Conservation (phyloP, 2,113 vertebrate genomes). For the Lates calcarifer region DNA sequence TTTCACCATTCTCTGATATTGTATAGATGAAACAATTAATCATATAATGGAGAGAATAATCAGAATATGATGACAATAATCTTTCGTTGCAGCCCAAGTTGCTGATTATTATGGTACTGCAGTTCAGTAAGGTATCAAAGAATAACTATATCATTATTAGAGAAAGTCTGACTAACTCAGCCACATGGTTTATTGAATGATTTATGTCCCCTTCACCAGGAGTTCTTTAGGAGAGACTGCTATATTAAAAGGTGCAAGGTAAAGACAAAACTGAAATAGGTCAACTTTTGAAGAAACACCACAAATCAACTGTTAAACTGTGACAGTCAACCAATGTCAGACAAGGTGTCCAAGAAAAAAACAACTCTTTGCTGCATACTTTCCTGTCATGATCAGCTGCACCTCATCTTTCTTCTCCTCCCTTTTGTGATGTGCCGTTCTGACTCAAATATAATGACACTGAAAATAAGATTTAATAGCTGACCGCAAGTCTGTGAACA, state of each 20-base stretch:
- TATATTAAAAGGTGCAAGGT: not conserved
- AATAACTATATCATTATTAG: too few relatives aligned
- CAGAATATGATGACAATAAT: too few relatives aligned
- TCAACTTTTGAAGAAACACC: not conserved
- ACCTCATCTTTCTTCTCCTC: not conserved
- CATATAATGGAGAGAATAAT: too few relatives aligned
- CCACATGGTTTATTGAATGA: too few relatives aligned
- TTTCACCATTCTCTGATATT: too few relatives aligned
- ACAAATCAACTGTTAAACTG: not conserved
- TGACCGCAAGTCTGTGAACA: not conserved
- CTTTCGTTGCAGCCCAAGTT: too few relatives aligned
- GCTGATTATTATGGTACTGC: too few relatives aligned
- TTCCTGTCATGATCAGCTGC: constrained; percentile 1
- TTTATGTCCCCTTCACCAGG: not conserved
- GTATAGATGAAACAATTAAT: too few relatives aligned
- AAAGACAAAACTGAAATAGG: not conserved
- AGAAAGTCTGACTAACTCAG: too few relatives aligned
- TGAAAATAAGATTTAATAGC: not conserved
- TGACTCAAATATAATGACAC: not conserved
- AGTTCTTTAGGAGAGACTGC: not conserved
- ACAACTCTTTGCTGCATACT: not conserved
- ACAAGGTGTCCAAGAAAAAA: not conserved
- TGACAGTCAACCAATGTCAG: not conserved
- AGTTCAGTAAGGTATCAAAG: too few relatives aligned
- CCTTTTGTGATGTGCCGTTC: not conserved